Evolutionary conservation across 1,140 invertebrate species (phyloP).

Genomic region (Neodiprion pinetum): DNA sequence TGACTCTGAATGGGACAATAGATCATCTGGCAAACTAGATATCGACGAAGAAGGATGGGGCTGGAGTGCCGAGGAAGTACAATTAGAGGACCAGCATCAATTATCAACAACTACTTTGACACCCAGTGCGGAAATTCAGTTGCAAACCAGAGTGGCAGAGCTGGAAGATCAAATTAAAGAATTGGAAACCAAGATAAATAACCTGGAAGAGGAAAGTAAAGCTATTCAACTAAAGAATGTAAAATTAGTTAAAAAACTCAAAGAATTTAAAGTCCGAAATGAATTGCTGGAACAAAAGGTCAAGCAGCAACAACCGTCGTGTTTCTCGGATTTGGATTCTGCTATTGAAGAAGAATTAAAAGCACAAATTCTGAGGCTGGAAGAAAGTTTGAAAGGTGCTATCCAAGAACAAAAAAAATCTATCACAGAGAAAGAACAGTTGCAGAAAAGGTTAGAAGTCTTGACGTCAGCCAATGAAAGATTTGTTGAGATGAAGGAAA

Average conservation of each 20-base stretch:
- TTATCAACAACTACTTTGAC: slow-evolving; percentile 28
- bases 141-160: slow-evolving; percentile 51
- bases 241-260: slow-evolving; percentile 78
- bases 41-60: slow-evolving; percentile 65
- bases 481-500: slow-evolving; percentile 80
- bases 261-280: slow-evolving; percentile 73
- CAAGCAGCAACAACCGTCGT: slow-evolving; percentile 61
- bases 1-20: slow-evolving; percentile 40
- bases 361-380: slow-evolving; percentile 69
- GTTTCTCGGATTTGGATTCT: slow-evolving; percentile 72
- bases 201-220: slow-evolving; percentile 65
- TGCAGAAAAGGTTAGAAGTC: slow-evolving; percentile 76
- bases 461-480: slow-evolving; percentile 79
- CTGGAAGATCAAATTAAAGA: slow-evolving; percentile 61
- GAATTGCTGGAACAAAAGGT: slow-evolving; percentile 67
- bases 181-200: slow-evolving; percentile 59
- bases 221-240: slow-evolving; percentile 69
- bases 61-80: slow-evolving; percentile 64
- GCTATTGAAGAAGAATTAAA: slow-evolving; percentile 80
- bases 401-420: slow-evolving; percentile 66
- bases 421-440: slow-evolving; percentile 69
- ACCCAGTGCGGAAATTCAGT: slow-evolving; percentile 35
- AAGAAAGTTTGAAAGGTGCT: slow-evolving; percentile 69
- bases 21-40: slow-evolving; percentile 41
- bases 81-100: slow-evolving; percentile 52